These are phyloP conservation scores for Melieria omissa DNA, from an alignment of 2,888 invertebrate genomes.

Conservation along the genomic window DNA sequence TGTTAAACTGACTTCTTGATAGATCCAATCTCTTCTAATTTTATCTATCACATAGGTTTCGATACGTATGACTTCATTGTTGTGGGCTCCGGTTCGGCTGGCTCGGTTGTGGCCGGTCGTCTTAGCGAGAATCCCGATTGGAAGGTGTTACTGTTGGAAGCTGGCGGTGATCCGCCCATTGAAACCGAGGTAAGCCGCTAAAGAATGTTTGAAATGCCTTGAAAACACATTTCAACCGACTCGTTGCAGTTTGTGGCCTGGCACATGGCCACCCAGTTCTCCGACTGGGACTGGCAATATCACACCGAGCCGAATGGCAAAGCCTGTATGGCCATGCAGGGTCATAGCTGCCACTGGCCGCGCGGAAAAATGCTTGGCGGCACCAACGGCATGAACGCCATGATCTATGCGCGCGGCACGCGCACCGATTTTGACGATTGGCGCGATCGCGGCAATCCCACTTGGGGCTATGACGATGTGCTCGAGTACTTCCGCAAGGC, in stretches of 20 bases:
- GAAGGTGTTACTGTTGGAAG: slow-evolving; percentile 83
- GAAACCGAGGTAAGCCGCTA: slow-evolving; percentile 62
- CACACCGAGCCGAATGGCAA: slow-evolving; percentile 62
- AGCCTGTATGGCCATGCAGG: slow-evolving; percentile 62
- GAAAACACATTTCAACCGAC: background rate
- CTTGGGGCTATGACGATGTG: slow-evolving; percentile 81
- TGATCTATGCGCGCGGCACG: slow-evolving; percentile 76
- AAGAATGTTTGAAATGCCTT: background rate
- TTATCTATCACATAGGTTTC: slow-evolving; percentile 39
- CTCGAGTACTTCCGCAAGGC: slow-evolving; percentile 87
- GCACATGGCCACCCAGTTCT: slow-evolving; percentile 64
- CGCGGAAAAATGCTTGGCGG: slow-evolving; percentile 77
- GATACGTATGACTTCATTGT: slow-evolving; percentile 70
- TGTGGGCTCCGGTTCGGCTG: slow-evolving; percentile 73
- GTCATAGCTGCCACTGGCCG: slow-evolving; percentile 69
- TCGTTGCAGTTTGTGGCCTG: slow-evolving; percentile 59
- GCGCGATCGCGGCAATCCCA: slow-evolving; percentile 72
- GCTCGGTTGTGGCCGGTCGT: slow-evolving; percentile 73
- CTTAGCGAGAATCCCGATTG: slow-evolving; percentile 80
- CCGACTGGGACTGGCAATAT: slow-evolving; percentile 65
- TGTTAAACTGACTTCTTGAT: too few species aligned
- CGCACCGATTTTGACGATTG: slow-evolving; percentile 76
- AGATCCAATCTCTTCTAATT: too few species aligned
- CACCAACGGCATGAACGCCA: slow-evolving; percentile 74
- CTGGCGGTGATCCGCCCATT: slow-evolving; percentile 77